These are phyloP conservation scores for Nibea coibor DNA, from an alignment of 2,113 vertebrate species.

Conservation along the genomic window DNA sequence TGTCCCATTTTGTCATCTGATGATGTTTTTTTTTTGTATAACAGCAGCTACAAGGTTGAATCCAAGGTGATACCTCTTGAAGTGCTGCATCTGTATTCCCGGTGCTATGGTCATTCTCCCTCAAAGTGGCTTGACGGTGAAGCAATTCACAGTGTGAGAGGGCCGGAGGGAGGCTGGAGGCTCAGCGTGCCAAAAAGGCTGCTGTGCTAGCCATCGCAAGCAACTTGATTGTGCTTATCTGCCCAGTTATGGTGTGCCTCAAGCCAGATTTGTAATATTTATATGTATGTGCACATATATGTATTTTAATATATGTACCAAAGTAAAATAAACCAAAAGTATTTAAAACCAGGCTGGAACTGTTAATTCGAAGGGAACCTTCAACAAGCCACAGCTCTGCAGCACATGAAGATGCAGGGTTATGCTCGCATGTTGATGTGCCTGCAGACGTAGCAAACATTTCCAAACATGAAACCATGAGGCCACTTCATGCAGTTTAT, in stretches of 20 bases:
- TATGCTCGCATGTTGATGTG: neutral
- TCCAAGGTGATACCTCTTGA: slow-evolving; percentile 38
- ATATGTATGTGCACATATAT: neutral
- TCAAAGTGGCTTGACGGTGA: slow-evolving; percentile 27
- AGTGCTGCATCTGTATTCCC: slow-evolving; percentile 45
- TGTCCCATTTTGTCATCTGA: slow-evolving; percentile 23
- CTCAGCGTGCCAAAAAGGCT: slow-evolving; percentile 22
- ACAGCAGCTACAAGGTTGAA: slow-evolving; percentile 40
- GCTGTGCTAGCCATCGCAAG: slow-evolving; percentile 2
- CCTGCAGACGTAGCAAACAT: neutral
- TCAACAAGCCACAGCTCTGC: neutral
- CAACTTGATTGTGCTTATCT: slow-evolving; percentile 32
- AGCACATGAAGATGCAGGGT: neutral
- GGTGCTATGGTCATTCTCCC: slow-evolving; percentile 16
- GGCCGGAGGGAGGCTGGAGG: slow-evolving; percentile 34
- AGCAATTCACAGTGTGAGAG: slow-evolving; percentile 44
- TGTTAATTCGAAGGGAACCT: slow-evolving; percentile 23
- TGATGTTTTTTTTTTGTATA: neutral
- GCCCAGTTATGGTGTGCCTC: slow-evolving; percentile 5
- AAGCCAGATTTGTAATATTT: slow-evolving; percentile 5
- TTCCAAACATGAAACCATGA: neutral
- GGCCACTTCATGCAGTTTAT: neutral
- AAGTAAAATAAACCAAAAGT: too few species aligned
- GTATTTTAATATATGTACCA: neutral
- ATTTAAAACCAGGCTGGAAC: neutral